These are phyloP conservation scores for Protodeltote pygarga DNA, from an alignment of 2,888 invertebrate genomes.

Conservation along the genomic window DNA sequence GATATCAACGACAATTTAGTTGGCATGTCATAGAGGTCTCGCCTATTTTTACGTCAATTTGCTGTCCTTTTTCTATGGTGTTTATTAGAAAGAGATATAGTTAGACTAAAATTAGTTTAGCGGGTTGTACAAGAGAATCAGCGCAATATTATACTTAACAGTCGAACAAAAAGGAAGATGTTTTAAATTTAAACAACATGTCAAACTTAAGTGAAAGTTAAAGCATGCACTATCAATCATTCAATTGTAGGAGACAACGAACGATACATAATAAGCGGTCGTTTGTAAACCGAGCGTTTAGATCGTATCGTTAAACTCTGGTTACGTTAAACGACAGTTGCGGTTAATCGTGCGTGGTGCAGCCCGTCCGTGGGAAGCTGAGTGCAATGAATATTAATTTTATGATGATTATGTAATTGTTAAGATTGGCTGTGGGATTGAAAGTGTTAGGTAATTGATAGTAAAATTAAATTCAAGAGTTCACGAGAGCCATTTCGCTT, in stretches of 20 bases:
- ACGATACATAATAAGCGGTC: conserved; percentile 29
- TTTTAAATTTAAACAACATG: conserved; percentile 31
- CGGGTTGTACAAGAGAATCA: too few species aligned
- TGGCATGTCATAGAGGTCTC: too few species aligned
- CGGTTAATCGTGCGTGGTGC: conserved; percentile 17
- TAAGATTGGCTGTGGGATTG: conserved; percentile 5
- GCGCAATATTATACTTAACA: conserved; percentile 4
- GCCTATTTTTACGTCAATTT: too few species aligned
- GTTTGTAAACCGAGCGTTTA: conserved; percentile 6
- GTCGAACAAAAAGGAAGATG: conserved; percentile 12
- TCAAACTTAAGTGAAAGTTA: conserved; percentile 39
- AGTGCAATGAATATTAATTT: conserved; percentile 1
- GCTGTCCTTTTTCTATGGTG: too few species aligned
- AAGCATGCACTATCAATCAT: conserved; percentile 33
- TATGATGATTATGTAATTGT: conserved; percentile 20
- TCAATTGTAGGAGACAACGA: conserved; percentile 24
- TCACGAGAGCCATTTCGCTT: background rate
- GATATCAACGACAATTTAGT: too few species aligned
- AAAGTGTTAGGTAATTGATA: conserved; percentile 1
- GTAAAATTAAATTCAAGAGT: background rate
- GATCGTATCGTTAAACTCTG: conserved; percentile 30
- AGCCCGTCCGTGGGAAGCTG: background rate
- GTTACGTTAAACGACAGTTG: conserved; percentile 14
- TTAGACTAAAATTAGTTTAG: too few species aligned
- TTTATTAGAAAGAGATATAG: too few species aligned